Conservation (phyloP, 1,140 invertebrate species). For the Anadara kagoshimensis region DNA sequence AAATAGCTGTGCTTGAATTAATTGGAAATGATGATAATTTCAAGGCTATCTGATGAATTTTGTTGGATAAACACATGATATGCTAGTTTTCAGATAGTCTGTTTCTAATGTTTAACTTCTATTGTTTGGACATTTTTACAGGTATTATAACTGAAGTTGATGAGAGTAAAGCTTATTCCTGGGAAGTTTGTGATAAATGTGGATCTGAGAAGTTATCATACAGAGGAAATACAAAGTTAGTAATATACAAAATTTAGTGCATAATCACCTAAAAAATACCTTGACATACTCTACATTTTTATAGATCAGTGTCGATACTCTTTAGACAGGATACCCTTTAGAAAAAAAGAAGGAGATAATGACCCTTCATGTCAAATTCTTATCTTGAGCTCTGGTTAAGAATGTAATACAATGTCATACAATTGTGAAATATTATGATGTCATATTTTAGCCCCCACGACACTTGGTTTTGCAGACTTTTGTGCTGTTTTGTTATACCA, state of each 20-base stretch:
- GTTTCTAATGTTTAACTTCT: not conserved
- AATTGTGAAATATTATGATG: not conserved
- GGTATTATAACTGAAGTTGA: conserved; percentile 42
- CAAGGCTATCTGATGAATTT: not conserved
- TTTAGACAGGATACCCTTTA: too few species aligned
- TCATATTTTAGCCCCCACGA: not conserved
- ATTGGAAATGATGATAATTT: not conserved
- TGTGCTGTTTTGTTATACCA: too few species aligned
- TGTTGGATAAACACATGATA: not conserved
- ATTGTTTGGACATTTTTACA: conserved; percentile 9
- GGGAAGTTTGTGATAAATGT: conserved; percentile 52
- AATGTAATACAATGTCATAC: not conserved
- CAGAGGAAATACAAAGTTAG: conserved; percentile 23
- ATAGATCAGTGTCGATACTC: too few species aligned
- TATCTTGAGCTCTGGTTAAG: not conserved
- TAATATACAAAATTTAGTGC: not conserved
- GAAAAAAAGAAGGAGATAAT: too few species aligned
- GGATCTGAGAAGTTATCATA: conserved; percentile 35
- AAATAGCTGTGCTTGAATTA: not conserved
- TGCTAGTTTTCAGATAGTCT: not conserved
- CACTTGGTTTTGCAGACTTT: not conserved
- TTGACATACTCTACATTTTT: not conserved
- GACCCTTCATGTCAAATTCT: too few species aligned
- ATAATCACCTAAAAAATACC: not conserved
- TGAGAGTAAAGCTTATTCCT: conserved; percentile 48